Conservation (phyloP, 2,888 invertebrate species). For the Zeuzera pyrina region DNA sequence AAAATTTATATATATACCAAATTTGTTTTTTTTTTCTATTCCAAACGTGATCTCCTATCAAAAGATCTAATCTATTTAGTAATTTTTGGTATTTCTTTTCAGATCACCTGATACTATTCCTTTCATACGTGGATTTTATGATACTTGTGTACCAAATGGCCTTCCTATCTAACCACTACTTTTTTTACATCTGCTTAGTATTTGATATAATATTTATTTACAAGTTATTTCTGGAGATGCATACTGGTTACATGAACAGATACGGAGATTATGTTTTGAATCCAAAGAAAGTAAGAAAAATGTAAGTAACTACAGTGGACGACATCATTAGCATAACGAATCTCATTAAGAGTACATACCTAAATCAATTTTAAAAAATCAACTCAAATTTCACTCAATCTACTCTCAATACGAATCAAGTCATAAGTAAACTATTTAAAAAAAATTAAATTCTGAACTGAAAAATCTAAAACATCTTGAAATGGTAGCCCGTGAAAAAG, state of each 20-base stretch:
- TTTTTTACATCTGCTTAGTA: conserved; percentile 38
- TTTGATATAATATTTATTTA: conserved; percentile 53
- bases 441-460: too few species aligned
- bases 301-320: conserved; percentile 37
- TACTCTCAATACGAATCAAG: too few species aligned
- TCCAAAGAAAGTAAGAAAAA: conserved; percentile 52
- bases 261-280: conserved; percentile 62
- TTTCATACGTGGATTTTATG: conserved; percentile 58
- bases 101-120: conserved; percentile 52
- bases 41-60: too few species aligned
- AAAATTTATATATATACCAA: too few species aligned
- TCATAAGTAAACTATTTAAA: too few species aligned
- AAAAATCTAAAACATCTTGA: too few species aligned
- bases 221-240: conserved; percentile 60
- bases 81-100: conserved; percentile 17
- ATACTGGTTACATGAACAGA: conserved; percentile 61
- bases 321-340: too few species aligned
- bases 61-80: neutral
- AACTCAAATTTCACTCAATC: too few species aligned
- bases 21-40: too few species aligned
- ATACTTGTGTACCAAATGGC: conserved; percentile 63
- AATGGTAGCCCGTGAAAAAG: too few species aligned
- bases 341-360: too few species aligned
- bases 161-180: conserved; percentile 48
- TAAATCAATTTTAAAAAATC: too few species aligned